Conservation (phyloP, 2,113 vertebrate species). For the Camelus bactrianus region DNA sequence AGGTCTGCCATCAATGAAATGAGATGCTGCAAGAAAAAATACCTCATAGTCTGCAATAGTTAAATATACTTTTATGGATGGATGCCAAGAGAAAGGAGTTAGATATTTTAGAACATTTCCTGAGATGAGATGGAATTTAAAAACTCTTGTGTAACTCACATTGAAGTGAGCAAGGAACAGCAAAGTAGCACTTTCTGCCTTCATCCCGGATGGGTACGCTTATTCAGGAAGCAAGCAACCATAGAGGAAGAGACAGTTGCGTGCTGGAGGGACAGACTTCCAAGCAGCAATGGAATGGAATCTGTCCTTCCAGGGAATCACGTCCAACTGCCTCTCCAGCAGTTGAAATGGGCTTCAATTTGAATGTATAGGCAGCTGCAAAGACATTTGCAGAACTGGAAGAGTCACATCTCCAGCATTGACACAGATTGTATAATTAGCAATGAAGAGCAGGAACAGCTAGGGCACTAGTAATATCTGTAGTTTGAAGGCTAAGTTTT, state of each 20-base stretch:
- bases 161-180: conserved; percentile 53
- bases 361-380: conserved; percentile 56
- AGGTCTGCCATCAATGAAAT: not conserved
- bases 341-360: conserved; percentile 45
- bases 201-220: not conserved
- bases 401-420: conserved; percentile 20
- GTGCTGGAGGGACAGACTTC: not conserved
- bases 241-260: not conserved
- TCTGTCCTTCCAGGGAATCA: conserved; percentile 37
- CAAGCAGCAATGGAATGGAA: not conserved
- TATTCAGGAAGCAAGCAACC: not conserved
- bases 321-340: not conserved
- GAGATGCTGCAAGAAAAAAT: not conserved
- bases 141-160: not conserved
- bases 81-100: not conserved
- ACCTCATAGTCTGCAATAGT: not conserved
- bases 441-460: conserved; percentile 58
- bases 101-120: conserved; percentile 46
- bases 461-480: conserved; percentile 13
- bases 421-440: conserved; percentile 55
- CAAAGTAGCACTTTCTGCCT: not conserved
- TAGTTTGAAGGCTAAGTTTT: conserved; percentile 19
- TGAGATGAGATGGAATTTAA: not conserved
- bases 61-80: conserved; percentile 36
- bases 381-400: conserved; percentile 7